Percentiles rank a stretch among this genome's conserved stretches.
Conservation (phyloP, 2,888 invertebrate species). For the Zygothrica quintamaculata region DNA sequence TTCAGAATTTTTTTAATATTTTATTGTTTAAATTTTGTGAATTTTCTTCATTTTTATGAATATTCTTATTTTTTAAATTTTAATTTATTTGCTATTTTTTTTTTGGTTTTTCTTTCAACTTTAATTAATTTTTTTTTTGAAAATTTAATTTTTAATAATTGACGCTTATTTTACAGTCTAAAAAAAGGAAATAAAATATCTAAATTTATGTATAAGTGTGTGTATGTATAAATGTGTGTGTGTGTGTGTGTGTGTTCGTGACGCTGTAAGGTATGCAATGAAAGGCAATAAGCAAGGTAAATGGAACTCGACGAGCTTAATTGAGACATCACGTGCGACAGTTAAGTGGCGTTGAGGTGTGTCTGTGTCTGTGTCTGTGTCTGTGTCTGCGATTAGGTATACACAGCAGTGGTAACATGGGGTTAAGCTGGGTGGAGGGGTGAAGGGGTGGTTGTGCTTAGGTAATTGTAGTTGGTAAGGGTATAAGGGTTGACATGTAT, state of each 20-base stretch:
- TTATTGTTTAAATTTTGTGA: neutral
- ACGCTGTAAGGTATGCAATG: slow-evolving; percentile 50
- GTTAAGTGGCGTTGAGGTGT: slow-evolving; percentile 36
- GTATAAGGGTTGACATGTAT: too few relatives aligned
- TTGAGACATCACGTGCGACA: slow-evolving; percentile 73
- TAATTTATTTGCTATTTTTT: neutral
- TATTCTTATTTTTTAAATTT: neutral
- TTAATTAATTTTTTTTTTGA: neutral
- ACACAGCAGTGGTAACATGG: neutral
- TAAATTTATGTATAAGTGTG: slow-evolving; percentile 1
- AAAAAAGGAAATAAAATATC: slow-evolving; percentile 28
- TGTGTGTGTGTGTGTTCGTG: slow-evolving; percentile 11
- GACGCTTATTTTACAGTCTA: slow-evolving; percentile 55
- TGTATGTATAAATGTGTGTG: neutral
- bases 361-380: slow-evolving; percentile 4
- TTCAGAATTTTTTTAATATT: too few relatives aligned
- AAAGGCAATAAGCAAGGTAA: slow-evolving; percentile 20
- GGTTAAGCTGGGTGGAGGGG: neutral
- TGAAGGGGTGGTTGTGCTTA: too few relatives aligned
- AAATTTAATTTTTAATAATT: slow-evolving; percentile 27
- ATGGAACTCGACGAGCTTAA: slow-evolving; percentile 44
- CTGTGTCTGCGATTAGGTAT: neutral
- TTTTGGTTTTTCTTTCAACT: neutral
- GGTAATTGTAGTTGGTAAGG: too few relatives aligned
- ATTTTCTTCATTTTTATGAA: too few relatives aligned